These are phyloP conservation scores for Xanthorhoe spadicearia DNA, from an alignment of 2,888 invertebrate species.

Conservation along the genomic window DNA sequence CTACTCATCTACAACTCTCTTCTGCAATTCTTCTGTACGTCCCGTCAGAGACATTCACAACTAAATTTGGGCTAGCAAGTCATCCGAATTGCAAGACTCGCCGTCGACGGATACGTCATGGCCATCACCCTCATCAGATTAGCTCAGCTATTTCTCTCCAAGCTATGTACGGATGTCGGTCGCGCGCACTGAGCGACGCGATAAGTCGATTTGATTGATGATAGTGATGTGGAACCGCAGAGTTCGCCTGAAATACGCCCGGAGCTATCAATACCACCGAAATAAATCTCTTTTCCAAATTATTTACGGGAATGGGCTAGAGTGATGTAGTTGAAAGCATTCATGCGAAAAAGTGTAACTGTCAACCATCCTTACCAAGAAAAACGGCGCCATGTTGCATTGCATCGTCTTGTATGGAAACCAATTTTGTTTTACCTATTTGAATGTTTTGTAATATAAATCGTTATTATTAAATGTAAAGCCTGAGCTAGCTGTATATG, in stretches of 20 bases:
- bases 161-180: slow-evolving; percentile 11
- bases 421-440: background rate
- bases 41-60: no score
- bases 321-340: slow-evolving; percentile 6
- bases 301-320: slow-evolving; percentile 32
- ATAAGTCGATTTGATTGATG: slow-evolving; percentile 71
- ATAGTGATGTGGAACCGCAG: slow-evolving; percentile 47
- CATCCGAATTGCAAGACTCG: no score
- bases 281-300: slow-evolving; percentile 43
- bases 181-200: slow-evolving; percentile 52
- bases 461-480: no score
- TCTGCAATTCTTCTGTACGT: no score
- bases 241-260: slow-evolving; percentile 40
- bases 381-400: background rate
- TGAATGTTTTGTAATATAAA: background rate
- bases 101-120: no score
- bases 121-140: no score
- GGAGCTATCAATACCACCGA: slow-evolving; percentile 41
- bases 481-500: no score
- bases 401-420: no score
- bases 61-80: no score
- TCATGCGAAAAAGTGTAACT: slow-evolving; percentile 1
- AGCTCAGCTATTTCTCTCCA: slow-evolving; percentile 17
- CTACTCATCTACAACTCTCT: no score
- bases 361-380: background rate